phyloP scores from a whole-genome alignment of 2,113 vertebrate species.

The Zapornia atra region DNA sequence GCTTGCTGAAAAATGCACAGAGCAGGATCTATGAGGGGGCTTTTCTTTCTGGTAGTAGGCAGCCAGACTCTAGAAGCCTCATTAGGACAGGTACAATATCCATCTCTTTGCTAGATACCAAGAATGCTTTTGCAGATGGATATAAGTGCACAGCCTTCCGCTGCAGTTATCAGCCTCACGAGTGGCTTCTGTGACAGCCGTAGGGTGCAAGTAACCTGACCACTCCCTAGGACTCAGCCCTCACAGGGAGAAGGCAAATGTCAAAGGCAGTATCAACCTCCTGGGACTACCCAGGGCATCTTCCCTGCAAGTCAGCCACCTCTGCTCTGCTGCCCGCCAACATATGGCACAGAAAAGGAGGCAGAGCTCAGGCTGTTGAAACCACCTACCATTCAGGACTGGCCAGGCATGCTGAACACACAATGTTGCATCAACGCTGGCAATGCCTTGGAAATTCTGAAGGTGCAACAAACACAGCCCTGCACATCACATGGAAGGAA shows the following conservation, averaged over 20 bases:
- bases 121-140: background rate
- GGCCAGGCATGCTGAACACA: background rate
- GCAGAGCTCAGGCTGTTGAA: background rate
- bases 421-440: rapidly evolving
- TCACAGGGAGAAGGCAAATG: rapidly evolving
- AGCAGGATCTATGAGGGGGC: background rate
- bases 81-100: background rate
- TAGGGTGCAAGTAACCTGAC: background rate
- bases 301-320: background rate
- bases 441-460: background rate
- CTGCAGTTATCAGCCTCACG: background rate
- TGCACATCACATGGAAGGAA: background rate
- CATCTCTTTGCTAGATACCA: background rate
- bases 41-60: background rate
- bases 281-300: background rate
- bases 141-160: background rate
- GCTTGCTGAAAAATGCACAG: background rate
- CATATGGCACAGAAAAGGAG: rapidly evolving
- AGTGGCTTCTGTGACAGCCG: background rate
- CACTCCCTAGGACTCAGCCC: background rate
- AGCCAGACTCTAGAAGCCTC: background rate
- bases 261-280: background rate
- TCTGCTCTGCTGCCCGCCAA: background rate
- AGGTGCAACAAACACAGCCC: background rate
- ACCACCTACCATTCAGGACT: background rate